Conservation (phyloP, 2,888 invertebrate genomes). For the Julus scanicus region DNA sequence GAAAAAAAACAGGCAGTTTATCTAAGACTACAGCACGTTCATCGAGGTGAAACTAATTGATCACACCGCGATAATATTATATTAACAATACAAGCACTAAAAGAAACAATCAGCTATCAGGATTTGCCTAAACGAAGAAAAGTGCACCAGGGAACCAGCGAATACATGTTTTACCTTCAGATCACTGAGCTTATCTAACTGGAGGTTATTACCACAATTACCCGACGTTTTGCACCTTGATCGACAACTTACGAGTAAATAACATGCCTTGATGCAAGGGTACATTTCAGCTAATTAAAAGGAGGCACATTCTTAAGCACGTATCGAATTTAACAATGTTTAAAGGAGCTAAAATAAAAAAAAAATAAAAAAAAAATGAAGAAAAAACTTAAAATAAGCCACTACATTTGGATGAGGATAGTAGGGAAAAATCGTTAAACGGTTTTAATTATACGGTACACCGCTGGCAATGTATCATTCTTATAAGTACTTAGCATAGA, state of each 20-base stretch:
- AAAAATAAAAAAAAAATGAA: too few species aligned
- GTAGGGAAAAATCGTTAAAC: not conserved
- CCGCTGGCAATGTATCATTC: not conserved
- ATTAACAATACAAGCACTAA: conserved; percentile 16
- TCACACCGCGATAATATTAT: conserved; percentile 35
- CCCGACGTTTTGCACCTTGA: conserved; percentile 9
- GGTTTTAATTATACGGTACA: not conserved
- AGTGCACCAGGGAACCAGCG: not conserved
- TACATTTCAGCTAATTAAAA: conserved; percentile 30
- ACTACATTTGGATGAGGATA: not conserved
- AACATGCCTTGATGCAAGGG: not conserved
- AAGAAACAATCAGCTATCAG: conserved; percentile 8
- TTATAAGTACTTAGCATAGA: not conserved
- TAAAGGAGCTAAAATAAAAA: not conserved
- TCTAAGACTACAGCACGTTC: not conserved
- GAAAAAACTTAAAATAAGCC: conserved; percentile 13
- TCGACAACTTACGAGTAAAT: conserved; percentile 13
- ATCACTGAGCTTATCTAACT: conserved; percentile 23
- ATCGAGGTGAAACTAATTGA: conserved; percentile 39
- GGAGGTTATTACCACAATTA: conserved; percentile 39
- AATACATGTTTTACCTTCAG: not conserved
- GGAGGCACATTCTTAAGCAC: not conserved
- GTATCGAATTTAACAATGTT: conserved; percentile 29
- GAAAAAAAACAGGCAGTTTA: conserved; percentile 12
- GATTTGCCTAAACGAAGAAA: not conserved